These are phyloP conservation scores for Remorina albescens DNA, from an alignment of 2,797 vertebrate species.

Conservation along the genomic window DNA sequence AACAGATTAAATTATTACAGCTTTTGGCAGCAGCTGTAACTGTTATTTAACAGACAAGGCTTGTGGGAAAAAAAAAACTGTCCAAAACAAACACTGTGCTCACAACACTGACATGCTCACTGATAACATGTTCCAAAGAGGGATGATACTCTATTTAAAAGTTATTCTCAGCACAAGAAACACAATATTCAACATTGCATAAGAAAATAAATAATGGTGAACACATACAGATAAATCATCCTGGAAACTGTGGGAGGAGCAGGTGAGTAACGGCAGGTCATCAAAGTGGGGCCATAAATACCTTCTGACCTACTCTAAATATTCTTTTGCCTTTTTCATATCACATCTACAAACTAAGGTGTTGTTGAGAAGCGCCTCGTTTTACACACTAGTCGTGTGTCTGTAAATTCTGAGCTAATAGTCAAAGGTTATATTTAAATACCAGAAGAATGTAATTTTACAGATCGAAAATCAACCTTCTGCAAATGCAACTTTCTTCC, in stretches of 20 bases:
- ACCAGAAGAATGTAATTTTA: background rate
- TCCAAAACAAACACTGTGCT: slow-evolving; percentile 47
- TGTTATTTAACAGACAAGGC: slow-evolving; percentile 25
- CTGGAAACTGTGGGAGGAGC: background rate
- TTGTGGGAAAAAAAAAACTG: slow-evolving; percentile 12
- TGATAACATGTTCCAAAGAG: slow-evolving; percentile 36
- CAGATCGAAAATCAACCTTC: too few species aligned
- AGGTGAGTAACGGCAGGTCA: background rate
- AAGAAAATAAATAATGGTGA: background rate
- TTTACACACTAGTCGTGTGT: background rate
- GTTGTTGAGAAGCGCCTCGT: background rate
- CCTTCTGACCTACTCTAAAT: background rate
- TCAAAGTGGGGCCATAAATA: background rate
- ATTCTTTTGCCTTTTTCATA: background rate
- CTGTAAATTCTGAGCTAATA: background rate
- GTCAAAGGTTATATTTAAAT: too few species aligned
- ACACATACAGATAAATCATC: background rate
- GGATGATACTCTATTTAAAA: slow-evolving; percentile 7
- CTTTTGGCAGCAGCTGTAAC: slow-evolving; percentile 3
- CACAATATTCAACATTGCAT: background rate
- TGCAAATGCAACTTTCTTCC: background rate
- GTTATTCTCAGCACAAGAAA: background rate
- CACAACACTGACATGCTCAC: slow-evolving; percentile 12
- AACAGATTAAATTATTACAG: background rate
- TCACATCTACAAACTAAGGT: background rate